phyloP scores from a whole-genome alignment of 92 coral and sea anemone species.

The Heteractis magnifica region DNA sequence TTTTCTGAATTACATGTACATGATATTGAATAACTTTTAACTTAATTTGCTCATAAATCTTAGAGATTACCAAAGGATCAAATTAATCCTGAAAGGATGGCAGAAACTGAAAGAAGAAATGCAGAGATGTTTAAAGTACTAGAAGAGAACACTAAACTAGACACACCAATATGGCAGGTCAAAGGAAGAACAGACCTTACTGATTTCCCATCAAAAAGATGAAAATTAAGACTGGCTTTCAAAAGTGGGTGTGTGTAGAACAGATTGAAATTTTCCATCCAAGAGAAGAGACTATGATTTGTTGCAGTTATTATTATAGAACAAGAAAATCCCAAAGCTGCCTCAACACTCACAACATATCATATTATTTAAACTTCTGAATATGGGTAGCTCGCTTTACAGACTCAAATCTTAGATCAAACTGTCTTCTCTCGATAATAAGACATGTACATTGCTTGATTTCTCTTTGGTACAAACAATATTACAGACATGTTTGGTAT shows the following conservation, averaged over 20 bases:
- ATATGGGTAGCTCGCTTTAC: too few species aligned
- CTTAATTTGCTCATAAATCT: background rate
- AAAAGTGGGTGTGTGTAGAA: background rate
- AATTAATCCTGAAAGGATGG: conserved; percentile 44
- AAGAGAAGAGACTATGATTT: background rate
- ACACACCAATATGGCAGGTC: conserved; percentile 60
- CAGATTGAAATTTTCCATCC: background rate
- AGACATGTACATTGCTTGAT: too few species aligned
- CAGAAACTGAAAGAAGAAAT: conserved; percentile 55
- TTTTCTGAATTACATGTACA: too few species aligned
- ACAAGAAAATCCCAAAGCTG: too few species aligned
- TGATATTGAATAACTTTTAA: too few species aligned
- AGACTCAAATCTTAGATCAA: too few species aligned
- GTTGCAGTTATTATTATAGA: too few species aligned
- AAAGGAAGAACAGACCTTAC: conserved; percentile 49
- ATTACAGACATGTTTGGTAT: too few species aligned
- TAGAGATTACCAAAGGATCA: conserved; percentile 60
- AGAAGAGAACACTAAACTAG: conserved; percentile 52
- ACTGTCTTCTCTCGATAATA: too few species aligned
- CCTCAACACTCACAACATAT: too few species aligned
- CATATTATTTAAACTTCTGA: too few species aligned
- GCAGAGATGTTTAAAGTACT: conserved; percentile 54
- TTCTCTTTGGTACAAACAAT: too few species aligned
- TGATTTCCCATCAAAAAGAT: conserved; percentile 11
- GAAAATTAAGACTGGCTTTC: background rate